These are phyloP conservation scores for Thomomys bottae DNA, from an alignment of 2,113 vertebrate species.

Conservation along the genomic window DNA sequence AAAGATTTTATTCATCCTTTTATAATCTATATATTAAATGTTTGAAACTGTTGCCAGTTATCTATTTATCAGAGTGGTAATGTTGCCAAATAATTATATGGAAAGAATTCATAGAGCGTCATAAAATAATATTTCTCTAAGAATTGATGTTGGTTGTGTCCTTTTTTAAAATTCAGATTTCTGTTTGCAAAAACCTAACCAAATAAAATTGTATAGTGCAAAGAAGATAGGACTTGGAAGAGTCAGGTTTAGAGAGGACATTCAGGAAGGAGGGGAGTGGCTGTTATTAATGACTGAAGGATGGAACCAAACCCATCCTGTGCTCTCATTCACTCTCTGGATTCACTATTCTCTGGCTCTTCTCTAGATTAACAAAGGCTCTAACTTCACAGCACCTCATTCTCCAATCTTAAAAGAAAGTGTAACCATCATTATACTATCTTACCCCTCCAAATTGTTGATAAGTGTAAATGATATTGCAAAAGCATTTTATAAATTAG, in stretches of 20 bases:
- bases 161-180: conserved; percentile 12
- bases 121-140: neutral
- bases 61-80: conserved; percentile 17
- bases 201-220: neutral
- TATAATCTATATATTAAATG: neutral
- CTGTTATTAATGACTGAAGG: neutral
- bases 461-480: neutral
- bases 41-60: conserved; percentile 8
- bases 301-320: too few species aligned
- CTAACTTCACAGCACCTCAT: neutral
- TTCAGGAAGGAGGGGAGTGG: neutral
- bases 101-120: neutral
- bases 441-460: neutral
- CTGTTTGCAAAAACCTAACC: neutral
- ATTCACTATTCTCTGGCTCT: neutral
- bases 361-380: neutral
- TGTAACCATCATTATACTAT: too few species aligned
- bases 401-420: neutral
- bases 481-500: neutral
- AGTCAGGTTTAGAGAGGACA: neutral
- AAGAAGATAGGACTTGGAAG: neutral
- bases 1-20: neutral
- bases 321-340: too few species aligned
- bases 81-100: conserved; percentile 35
- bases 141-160: neutral